A percentile compares a stretch with the other conserved stretches of the same genome.
These are phyloP conservation scores for Neuroterus valhalla DNA, from an alignment of 1,140 invertebrate species.

Conservation along the genomic window DNA sequence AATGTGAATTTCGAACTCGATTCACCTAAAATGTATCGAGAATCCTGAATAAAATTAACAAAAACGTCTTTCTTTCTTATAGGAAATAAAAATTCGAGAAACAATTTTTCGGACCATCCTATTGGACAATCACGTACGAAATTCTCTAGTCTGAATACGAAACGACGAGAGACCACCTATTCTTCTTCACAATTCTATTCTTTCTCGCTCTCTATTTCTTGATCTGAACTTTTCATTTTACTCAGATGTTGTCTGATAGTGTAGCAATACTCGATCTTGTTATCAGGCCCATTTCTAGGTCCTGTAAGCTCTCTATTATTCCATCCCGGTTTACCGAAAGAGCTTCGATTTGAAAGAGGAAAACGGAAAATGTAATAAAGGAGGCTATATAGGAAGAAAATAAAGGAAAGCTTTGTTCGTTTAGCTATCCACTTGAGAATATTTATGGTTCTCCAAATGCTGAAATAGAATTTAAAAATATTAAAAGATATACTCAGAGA, in stretches of 20 bases:
- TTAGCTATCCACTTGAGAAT: conserved; percentile 30
- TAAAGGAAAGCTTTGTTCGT: conserved; percentile 33
- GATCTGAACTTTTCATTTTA: conserved; percentile 31
- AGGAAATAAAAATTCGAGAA: too few relatives aligned
- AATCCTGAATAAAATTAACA: too few relatives aligned
- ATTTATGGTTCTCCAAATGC: too few relatives aligned
- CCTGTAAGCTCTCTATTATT: conserved; percentile 54
- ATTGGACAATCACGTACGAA: too few relatives aligned
- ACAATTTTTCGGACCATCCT: too few relatives aligned
- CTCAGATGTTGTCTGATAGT: conserved; percentile 46
- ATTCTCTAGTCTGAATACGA: not conserved
- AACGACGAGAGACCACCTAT: not conserved
- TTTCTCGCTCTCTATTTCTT: conserved; percentile 21
- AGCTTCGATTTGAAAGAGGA: conserved; percentile 40
- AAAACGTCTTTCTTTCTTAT: too few relatives aligned
- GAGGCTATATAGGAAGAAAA: conserved; percentile 15
- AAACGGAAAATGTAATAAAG: conserved; percentile 7
- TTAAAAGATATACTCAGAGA: too few relatives aligned
- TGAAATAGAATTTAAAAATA: too few relatives aligned
- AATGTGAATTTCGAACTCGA: too few relatives aligned
- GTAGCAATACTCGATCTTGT: conserved; percentile 52
- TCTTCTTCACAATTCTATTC: not conserved
- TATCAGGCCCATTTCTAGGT: conserved; percentile 53
- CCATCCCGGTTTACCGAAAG: conserved; percentile 51
- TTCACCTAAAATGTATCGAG: too few relatives aligned